Base-by-base conservation (phyloP, 2,888 invertebrate genomes). In the Drosophila helvetica region DNA sequence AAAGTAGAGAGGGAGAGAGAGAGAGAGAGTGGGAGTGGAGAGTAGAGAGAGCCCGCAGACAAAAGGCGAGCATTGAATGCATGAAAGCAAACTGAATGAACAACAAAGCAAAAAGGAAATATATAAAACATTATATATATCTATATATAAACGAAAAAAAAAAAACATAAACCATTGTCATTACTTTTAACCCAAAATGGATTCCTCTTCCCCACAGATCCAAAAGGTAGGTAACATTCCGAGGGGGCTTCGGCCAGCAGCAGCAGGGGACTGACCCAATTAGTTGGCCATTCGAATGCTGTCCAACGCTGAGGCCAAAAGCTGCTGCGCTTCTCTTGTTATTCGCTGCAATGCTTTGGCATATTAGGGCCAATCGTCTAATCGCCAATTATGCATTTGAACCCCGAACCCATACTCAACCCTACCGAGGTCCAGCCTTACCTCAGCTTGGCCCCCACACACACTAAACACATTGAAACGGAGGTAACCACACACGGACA, bases 341-440 rank as follows among this genome's bases (percentile, higher is more conserved):
- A 73, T 53, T 72, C 66, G 56, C 60, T 75, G 75, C 70, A 78
- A 53, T 70, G 57, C 73, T 79, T 62, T 81, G 68, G 72, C 85
- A 83, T 86, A 86, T 86, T 88, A 79, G 82, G 88, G 86, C 77
- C 85, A 88, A 88, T 81, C 78, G 87, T 81, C 82, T 88, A 86
- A 86, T 88, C 88, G 82, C 85, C 82, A 88, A 86, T 88, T 88
- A 84, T 88, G 78, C 88, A 88, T 74, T 75, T 75, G 72, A 76
- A 33, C 47, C 47, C 47, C 45, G 17, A 38, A 22, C 54, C 63
- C 46, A 63, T 0, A 3, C 30, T 10, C 10, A 30, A 10, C 30
- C 30, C 30, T 7, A 43, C n/a, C n/a, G n/a, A n/a, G n/a, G n/a
- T n/a, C n/a, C n/a, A n/a, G n/a, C n/a, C n/a, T n/a, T 30, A 17